A percentile compares a stretch with the other conserved stretches of the same genome.
These are phyloP conservation scores for Pinna nobilis DNA, from an alignment of 1,140 invertebrate species.

Conservation along the genomic window DNA sequence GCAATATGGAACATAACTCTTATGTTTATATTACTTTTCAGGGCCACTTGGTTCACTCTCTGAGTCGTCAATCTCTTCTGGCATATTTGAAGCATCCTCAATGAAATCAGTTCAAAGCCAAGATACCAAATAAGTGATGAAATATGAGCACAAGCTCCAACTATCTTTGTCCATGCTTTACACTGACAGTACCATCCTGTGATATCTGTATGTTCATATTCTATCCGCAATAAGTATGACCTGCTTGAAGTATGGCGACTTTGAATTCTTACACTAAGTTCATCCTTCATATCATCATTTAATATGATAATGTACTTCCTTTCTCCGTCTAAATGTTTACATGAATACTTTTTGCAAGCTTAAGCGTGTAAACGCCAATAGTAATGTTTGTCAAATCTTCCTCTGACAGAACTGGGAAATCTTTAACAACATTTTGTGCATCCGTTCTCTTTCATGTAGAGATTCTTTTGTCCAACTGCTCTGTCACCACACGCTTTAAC, in stretches of 20 bases:
- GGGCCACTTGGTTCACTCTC: not conserved
- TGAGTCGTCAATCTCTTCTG: not conserved
- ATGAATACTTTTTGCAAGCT: not conserved
- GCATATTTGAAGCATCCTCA: not conserved
- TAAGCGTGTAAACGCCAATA: not conserved
- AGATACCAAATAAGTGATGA: constrained; percentile 5
- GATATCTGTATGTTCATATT: not conserved
- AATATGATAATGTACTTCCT: not conserved
- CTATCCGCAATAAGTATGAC: not conserved
- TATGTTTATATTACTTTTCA: too few species aligned
- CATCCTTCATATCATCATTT: not conserved
- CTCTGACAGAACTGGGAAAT: not conserved
- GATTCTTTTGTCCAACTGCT: not conserved
- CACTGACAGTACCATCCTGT: constrained; percentile 1
- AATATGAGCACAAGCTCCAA: constrained; percentile 14
- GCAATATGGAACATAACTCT: too few species aligned
- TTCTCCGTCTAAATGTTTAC: not conserved
- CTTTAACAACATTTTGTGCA: not conserved
- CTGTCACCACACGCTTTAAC: not conserved
- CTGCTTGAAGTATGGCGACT: not conserved
- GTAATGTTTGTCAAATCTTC: not conserved
- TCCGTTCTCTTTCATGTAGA: not conserved
- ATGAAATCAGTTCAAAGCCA: not conserved
- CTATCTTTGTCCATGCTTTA: not conserved
- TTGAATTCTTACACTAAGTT: not conserved